phyloP scores from a whole-genome alignment of 2,888 invertebrate species.

The Napeogenes inachia region DNA sequence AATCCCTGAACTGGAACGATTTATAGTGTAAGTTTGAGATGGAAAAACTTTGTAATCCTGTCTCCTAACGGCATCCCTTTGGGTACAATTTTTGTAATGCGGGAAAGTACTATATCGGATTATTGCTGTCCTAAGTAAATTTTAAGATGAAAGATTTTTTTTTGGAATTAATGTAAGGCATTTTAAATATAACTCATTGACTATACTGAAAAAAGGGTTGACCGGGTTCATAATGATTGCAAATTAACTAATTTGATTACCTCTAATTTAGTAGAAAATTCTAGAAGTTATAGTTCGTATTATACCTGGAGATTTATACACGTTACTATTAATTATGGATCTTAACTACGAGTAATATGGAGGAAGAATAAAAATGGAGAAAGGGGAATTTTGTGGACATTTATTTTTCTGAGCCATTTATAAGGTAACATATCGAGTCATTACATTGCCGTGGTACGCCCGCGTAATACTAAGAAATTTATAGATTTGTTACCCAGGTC shows the following conservation, averaged over 20 bases:
- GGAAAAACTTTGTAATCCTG: slow-evolving; percentile 71
- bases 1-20: slow-evolving; percentile 53
- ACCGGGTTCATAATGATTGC: too few relatives aligned
- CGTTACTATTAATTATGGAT: not conserved
- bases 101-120: slow-evolving; percentile 30
- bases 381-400: slow-evolving; percentile 30
- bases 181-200: too few relatives aligned
- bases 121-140: slow-evolving; percentile 27
- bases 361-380: slow-evolving; percentile 27
- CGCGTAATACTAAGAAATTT: slow-evolving; percentile 27
- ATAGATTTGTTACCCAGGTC: slow-evolving; percentile 16
- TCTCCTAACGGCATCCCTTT: slow-evolving; percentile 38
- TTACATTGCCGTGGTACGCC: slow-evolving; percentile 28
- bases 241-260: not conserved
- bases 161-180: not conserved
- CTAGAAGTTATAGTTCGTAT: too few relatives aligned
- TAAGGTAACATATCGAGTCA: slow-evolving; percentile 36
- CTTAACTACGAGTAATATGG: slow-evolving; percentile 12
- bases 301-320: not conserved
- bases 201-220: too few relatives aligned
- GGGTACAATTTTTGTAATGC: slow-evolving; percentile 35
- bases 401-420: slow-evolving; percentile 40
- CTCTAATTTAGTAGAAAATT: too few relatives aligned
- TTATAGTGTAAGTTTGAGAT: slow-evolving; percentile 73
- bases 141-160: slow-evolving; percentile 8